Conservation (phyloP, 2,888 invertebrate species). For the Xylota sylvarum region DNA sequence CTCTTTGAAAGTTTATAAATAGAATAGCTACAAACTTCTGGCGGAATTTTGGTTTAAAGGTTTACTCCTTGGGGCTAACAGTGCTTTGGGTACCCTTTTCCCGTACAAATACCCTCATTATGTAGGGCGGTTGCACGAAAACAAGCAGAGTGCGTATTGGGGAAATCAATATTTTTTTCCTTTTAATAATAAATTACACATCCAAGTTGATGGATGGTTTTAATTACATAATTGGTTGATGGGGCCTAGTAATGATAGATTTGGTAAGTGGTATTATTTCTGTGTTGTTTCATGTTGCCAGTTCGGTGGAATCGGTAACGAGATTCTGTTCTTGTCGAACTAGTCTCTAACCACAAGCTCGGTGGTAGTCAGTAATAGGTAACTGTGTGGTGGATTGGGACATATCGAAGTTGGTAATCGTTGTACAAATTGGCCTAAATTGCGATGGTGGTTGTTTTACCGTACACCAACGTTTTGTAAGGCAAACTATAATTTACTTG, state of each 20-base stretch:
- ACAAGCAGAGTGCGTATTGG: not conserved
- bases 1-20: conserved; percentile 4
- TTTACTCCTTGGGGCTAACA: not conserved
- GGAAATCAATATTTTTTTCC: not conserved
- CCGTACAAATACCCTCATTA: conserved; percentile 5
- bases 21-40: not conserved
- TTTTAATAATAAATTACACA: conserved; percentile 3
- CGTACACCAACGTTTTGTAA: too few relatives aligned
- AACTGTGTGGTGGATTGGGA: not conserved
- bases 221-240: conserved; percentile 11
- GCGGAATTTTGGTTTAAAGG: not conserved
- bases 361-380: not conserved
- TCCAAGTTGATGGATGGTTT: conserved; percentile 2
- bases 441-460: too few relatives aligned
- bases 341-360: not conserved
- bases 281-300: not conserved
- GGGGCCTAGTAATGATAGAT: not conserved
- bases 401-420: not conserved
- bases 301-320: not conserved
- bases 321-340: not conserved
- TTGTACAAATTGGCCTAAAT: not conserved
- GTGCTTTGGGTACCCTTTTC: conserved; percentile 7
- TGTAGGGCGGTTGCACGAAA: too few relatives aligned
- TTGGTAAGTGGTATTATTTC: not conserved
- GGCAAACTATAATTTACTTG: too few relatives aligned